Conservation (phyloP, 2,888 invertebrate species). For the Cancer borealis region DNA sequence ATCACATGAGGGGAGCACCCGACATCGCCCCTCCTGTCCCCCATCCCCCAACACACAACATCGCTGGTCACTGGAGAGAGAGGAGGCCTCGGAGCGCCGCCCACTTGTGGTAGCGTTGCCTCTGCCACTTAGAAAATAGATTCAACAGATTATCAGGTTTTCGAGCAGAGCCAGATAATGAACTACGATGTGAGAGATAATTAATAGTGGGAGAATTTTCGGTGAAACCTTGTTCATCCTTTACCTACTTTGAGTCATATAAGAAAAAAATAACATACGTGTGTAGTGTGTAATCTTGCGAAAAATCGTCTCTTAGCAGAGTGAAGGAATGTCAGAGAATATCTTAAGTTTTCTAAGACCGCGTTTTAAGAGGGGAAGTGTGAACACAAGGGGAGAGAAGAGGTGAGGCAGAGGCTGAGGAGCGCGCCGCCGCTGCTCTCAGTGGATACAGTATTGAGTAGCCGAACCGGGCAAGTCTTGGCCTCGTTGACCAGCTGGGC, state of each 20-base stretch:
- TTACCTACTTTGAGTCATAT: neutral
- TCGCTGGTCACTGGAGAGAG: neutral
- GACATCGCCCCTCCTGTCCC: neutral
- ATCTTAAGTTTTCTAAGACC: neutral
- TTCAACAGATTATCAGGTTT: conserved; percentile 18
- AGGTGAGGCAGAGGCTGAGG: neutral
- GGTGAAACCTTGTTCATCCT: neutral
- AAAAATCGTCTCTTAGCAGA: neutral
- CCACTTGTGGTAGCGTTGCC: neutral
- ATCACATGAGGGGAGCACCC: neutral
- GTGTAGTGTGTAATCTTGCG: neutral
- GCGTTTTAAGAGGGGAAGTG: neutral
- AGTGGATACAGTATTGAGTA: conserved; percentile 55
- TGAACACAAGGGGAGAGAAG: neutral
- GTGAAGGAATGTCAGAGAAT: neutral
- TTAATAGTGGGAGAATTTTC: neutral
- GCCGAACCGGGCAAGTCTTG: conserved; percentile 44
- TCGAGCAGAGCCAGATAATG: neutral
- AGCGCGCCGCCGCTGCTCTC: neutral
- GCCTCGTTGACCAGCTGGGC: conserved; percentile 57
- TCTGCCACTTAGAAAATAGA: neutral
- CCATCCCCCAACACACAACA: neutral
- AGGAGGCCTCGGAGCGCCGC: neutral
- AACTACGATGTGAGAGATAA: neutral
- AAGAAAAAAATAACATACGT: neutral